These are phyloP conservation scores for Felis chaus DNA, from an alignment of 2,113 vertebrate genomes.

Conservation along the genomic window DNA sequence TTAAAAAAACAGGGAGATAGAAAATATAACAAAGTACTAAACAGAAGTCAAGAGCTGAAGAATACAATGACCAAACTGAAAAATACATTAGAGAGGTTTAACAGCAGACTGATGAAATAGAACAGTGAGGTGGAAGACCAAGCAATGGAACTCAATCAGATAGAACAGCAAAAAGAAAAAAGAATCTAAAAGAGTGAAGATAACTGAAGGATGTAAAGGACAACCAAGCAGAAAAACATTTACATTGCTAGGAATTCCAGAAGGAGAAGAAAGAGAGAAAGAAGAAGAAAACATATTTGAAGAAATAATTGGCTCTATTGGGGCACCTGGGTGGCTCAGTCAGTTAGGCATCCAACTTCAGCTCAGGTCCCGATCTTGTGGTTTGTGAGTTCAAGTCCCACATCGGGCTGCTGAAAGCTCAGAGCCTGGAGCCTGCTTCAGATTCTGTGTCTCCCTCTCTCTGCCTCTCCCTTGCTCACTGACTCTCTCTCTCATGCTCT, in stretches of 20 bases:
- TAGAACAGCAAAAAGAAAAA: not conserved
- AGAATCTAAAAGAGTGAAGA: not conserved
- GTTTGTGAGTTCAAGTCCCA: too few relatives aligned
- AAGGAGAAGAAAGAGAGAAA: not conserved
- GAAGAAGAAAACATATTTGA: not conserved
- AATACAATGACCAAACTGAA: not conserved
- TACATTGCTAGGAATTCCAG: not conserved
- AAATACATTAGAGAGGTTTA: not conserved
- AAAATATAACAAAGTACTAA: not conserved
- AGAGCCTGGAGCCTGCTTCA: too few relatives aligned
- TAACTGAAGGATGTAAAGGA: not conserved
- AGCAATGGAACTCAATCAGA: not conserved
- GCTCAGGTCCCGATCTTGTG: too few relatives aligned
- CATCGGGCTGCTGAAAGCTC: too few relatives aligned
- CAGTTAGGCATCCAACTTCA: too few relatives aligned
- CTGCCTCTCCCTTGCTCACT: too few relatives aligned
- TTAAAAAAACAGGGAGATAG: not conserved
- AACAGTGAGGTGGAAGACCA: not conserved
- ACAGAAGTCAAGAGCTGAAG: not conserved
- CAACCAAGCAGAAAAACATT: not conserved
- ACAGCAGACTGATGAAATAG: not conserved
- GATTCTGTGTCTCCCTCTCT: too few relatives aligned
- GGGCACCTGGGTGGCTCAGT: too few relatives aligned
- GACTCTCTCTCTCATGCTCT: too few relatives aligned
- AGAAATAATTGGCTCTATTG: not conserved